phyloP scores from a whole-genome alignment of 1,140 invertebrate species.

The Telenomus remus region DNA sequence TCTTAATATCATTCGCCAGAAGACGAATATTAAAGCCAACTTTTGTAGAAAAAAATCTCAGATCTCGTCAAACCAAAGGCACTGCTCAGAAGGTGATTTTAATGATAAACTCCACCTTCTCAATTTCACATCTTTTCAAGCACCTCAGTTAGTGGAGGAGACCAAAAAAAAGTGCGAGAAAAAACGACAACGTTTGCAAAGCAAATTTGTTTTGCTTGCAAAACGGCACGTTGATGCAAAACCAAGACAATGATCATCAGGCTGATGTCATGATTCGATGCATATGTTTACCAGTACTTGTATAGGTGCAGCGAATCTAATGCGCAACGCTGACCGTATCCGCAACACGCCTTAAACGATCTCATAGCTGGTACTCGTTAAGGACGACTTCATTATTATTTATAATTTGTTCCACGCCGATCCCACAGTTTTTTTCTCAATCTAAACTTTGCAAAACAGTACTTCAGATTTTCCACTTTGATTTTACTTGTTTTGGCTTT shows the following conservation, averaged over 20 bases:
- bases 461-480: no score
- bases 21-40: no score
- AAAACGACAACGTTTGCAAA: neutral
- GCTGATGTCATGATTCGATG: conserved; percentile 46
- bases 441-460: no score
- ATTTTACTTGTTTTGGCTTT: no score
- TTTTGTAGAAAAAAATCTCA: no score
- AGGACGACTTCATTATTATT: conserved; percentile 43
- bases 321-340: conserved; percentile 23
- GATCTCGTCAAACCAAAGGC: no score
- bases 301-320: conserved; percentile 38
- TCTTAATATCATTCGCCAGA: no score
- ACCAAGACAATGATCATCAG: conserved; percentile 51
- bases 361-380: conserved; percentile 17
- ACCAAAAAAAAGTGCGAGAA: neutral
- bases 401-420: conserved; percentile 14
- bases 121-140: neutral
- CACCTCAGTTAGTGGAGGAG: neutral
- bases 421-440: neutral
- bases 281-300: conserved; percentile 19
- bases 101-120: neutral
- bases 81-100: no score
- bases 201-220: conserved; percentile 24
- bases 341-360: conserved; percentile 37
- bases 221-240: conserved; percentile 41